Evolutionary conservation across 30 jellyfish, hydroid and myxozoan species (phyloP).

Genomic region (Cassiopea andromeda): DNA sequence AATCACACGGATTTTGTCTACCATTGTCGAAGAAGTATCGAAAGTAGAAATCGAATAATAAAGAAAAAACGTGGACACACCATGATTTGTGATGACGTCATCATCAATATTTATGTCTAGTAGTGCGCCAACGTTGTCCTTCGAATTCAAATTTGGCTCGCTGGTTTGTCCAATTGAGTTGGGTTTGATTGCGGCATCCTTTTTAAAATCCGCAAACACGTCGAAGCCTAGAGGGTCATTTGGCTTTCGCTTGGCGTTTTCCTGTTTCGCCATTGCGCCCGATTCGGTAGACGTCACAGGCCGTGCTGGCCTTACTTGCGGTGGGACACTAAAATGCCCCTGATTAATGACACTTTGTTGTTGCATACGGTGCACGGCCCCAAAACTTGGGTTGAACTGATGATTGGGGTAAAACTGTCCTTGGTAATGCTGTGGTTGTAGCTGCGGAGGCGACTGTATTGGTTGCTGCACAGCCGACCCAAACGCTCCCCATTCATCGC

Average conservation of each 20-base stretch:
- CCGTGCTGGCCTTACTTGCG: not conserved
- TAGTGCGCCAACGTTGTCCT: not conserved
- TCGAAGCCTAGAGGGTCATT: slow-evolving; percentile 59
- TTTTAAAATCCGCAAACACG: slow-evolving; percentile 62
- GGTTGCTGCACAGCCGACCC: slow-evolving; percentile 36
- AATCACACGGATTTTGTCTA: not conserved
- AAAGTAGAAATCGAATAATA: not conserved
- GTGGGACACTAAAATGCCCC: not conserved
- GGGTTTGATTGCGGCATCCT: slow-evolving; percentile 22
- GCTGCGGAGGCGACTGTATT: slow-evolving; percentile 11
- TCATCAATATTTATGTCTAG: slow-evolving; percentile 1
- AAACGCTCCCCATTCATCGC: slow-evolving; percentile 50
- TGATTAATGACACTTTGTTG: not conserved
- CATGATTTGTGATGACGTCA: not conserved
- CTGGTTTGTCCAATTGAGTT: not conserved
- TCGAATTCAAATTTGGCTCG: not conserved
- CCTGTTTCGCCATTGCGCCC: slow-evolving; percentile 8
- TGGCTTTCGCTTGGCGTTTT: slow-evolving; percentile 4
- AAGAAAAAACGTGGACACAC: not conserved
- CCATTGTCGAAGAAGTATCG: not conserved
- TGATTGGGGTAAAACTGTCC: slow-evolving; percentile 7
- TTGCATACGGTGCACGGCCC: not conserved
- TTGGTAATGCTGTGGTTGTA: not conserved
- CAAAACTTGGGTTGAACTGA: slow-evolving; percentile 9
- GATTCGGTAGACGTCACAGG: slow-evolving; percentile 37